Evolutionary conservation across 2,113 vertebrate species (phyloP).

Genomic region (Tachysurus fulvidraco): DNA sequence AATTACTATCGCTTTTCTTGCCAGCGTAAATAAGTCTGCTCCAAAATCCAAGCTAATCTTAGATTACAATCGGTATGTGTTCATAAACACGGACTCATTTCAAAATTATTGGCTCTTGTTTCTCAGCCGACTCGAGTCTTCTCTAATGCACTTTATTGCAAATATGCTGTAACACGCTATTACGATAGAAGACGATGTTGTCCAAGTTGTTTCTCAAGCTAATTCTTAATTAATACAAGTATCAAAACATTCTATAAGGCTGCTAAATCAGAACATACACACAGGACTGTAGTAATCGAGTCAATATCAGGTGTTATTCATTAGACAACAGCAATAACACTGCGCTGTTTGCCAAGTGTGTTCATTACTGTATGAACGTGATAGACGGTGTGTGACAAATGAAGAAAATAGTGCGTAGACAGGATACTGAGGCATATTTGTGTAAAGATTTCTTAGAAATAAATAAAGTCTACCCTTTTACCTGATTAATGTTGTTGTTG

Average conservation of each 20-base stretch:
- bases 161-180: neutral
- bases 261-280: neutral
- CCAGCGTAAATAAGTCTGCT: neutral
- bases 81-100: slow-evolving; percentile 31
- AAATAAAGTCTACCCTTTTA: neutral
- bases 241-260: neutral
- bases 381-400: neutral
- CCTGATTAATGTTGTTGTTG: neutral
- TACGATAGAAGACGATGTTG: neutral
- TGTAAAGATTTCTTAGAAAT: neutral
- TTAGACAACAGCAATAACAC: neutral
- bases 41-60: neutral
- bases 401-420: neutral
- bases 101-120: neutral
- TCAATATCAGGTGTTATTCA: neutral
- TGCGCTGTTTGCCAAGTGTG: neutral
- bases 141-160: neutral
- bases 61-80: neutral
- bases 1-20: neutral
- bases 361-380: neutral
- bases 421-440: neutral
- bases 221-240: neutral
- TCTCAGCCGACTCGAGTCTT: neutral
- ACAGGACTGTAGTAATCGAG: neutral
- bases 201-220: neutral